These are phyloP conservation scores for Otis tarda DNA, from an alignment of 2,113 vertebrate species.

Conservation along the genomic window DNA sequence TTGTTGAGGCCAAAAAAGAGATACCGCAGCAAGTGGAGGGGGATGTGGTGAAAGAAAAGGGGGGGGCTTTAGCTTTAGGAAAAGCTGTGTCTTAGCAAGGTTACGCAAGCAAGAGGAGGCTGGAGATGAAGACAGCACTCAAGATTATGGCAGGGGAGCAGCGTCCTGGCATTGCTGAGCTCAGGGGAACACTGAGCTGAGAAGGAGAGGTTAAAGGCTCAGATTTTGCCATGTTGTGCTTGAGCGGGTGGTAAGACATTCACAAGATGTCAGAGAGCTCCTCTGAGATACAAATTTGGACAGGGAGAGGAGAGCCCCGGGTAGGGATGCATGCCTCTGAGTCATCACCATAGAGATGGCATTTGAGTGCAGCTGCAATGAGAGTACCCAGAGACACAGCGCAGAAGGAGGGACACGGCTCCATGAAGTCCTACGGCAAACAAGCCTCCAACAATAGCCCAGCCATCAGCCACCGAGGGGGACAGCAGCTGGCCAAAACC, in stretches of 20 bases:
- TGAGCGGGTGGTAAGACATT: background rate
- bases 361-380: slow-evolving; percentile 26
- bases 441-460: background rate
- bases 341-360: slow-evolving; percentile 59
- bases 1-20: background rate
- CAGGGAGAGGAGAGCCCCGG: background rate
- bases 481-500: background rate
- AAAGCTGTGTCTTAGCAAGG: background rate
- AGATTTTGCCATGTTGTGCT: background rate
- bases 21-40: slow-evolving; percentile 12
- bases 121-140: background rate
- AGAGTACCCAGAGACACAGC: slow-evolving; percentile 4
- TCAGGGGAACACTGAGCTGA: background rate
- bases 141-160: background rate
- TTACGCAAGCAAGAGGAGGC: background rate
- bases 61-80: background rate
- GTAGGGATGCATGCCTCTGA: background rate
- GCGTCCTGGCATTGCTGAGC: background rate
- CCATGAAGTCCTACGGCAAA: background rate
- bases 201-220: background rate
- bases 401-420: fast-evolving
- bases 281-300: slow-evolving; percentile 11
- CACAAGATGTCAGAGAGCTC: background rate
- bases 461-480: fast-evolving
- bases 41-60: slow-evolving; percentile 23